phyloP scores from a whole-genome alignment of 2,888 invertebrate species.

The Drosophila antonietae region DNA sequence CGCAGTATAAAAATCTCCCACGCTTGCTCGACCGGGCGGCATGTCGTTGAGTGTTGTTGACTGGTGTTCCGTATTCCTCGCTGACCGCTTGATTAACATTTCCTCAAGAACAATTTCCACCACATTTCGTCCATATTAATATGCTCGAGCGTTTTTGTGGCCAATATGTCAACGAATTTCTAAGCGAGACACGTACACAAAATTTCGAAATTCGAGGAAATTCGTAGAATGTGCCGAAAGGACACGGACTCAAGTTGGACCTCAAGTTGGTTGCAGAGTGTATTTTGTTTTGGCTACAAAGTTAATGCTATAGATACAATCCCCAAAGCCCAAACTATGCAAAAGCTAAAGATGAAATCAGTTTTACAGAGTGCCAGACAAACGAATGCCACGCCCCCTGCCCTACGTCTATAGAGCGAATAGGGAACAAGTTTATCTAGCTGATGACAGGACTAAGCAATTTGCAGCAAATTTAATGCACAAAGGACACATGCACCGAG shows the following conservation, averaged over 20 bases:
- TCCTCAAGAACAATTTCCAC: conserved; percentile 58
- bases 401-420: conserved; percentile 34
- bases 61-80: conserved; percentile 66
- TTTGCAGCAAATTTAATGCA: conserved; percentile 80
- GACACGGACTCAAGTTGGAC: conserved; percentile 36
- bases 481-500: conserved; percentile 60
- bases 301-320: conserved; percentile 67
- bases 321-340: conserved; percentile 60
- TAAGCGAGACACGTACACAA: conserved; percentile 75
- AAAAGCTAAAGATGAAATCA: conserved; percentile 59
- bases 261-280: conserved; percentile 16
- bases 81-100: conserved; percentile 80
- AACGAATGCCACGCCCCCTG: not conserved
- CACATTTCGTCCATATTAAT: conserved; percentile 57
- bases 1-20: conserved; percentile 63
- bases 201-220: conserved; percentile 68
- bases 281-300: conserved; percentile 39
- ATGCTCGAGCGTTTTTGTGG: conserved; percentile 63
- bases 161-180: conserved; percentile 77
- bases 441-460: conserved; percentile 77
- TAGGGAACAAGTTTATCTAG: conserved; percentile 68
- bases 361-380: conserved; percentile 72
- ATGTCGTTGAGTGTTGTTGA: conserved; percentile 35
- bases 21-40: conserved; percentile 41
- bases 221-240: conserved; percentile 66